Evolutionary conservation across 1,140 invertebrate genomes (phyloP).

Genomic region (Melipona quadrifasciata): DNA sequence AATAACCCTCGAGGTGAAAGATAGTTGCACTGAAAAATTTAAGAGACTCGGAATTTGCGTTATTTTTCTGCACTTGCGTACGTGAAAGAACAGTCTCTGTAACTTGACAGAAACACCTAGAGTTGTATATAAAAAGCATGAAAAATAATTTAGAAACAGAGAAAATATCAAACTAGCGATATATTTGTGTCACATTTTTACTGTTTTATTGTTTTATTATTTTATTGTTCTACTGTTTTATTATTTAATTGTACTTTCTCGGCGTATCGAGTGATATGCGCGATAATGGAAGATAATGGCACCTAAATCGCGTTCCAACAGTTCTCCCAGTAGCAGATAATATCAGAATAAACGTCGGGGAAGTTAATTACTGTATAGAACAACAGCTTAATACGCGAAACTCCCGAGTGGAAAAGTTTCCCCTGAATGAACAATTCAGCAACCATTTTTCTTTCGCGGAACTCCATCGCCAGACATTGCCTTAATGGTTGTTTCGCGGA

Average conservation of each 20-base stretch:
- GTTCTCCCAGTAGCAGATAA: neutral
- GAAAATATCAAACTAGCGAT: neutral
- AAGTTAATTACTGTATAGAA: constrained; percentile 33
- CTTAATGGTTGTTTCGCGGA: constrained; percentile 19
- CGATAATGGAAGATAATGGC: too few relatives aligned
- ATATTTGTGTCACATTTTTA: too few relatives aligned
- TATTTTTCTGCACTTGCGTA: too few relatives aligned
- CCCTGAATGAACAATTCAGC: constrained; percentile 31
- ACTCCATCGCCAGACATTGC: neutral
- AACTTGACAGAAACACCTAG: too few relatives aligned
- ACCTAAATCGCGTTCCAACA: neutral
- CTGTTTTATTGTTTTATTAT: too few relatives aligned
- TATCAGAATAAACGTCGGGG: constrained; percentile 11
- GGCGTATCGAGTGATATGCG: too few relatives aligned
- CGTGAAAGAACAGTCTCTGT: too few relatives aligned
- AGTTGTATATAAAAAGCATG: neutral
- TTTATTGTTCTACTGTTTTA: too few relatives aligned
- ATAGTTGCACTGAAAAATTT: too few relatives aligned
- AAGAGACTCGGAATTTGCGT: too few relatives aligned
- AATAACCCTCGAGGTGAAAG: too few relatives aligned
- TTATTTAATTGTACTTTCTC: too few relatives aligned
- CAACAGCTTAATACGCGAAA: constrained; percentile 10
- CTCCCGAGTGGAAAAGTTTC: constrained; percentile 25
- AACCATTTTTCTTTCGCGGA: constrained; percentile 23
- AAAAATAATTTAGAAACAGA: neutral